Evolutionary conservation across 2,888 invertebrate species (phyloP).

Genomic region (Hermaeophaga mercurialis): DNA sequence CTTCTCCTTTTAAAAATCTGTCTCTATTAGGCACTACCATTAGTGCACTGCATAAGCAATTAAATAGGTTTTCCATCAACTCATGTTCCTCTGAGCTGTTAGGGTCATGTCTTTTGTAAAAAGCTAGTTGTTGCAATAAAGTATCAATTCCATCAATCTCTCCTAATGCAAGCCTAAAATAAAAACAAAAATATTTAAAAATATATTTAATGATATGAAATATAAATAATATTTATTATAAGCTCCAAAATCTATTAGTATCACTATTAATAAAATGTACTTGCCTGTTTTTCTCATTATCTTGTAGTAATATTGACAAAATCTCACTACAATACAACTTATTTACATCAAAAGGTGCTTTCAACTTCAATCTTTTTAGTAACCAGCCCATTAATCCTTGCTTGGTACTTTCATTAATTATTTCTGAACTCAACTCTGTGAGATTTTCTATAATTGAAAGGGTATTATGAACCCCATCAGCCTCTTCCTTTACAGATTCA

Average conservation of each 20-base stretch:
- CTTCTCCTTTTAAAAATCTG: conserved; percentile 93
- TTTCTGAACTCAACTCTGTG: conserved; percentile 85
- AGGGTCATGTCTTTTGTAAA: conserved; percentile 95
- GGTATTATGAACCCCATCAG: conserved; percentile 95
- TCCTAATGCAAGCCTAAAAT: conserved; percentile 68
- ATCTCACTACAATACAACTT: conserved; percentile 96
- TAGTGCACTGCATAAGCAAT: conserved; percentile 91
- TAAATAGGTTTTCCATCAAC: conserved; percentile 98
- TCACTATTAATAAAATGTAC: not conserved
- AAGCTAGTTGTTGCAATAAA: conserved; percentile 90
- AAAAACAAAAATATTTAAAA: not conserved
- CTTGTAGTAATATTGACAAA: conserved; percentile 92
- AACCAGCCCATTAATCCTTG: conserved; percentile 93
- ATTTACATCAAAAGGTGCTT: conserved; percentile 91
- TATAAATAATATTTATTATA: too few relatives aligned
- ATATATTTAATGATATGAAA: too few relatives aligned
- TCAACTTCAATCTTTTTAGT: conserved; percentile 83
- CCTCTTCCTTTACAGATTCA: conserved; percentile 90
- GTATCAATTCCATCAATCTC: conserved; percentile 96
- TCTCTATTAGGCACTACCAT: conserved; percentile 89
- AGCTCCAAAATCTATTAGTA: too few relatives aligned
- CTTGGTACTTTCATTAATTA: conserved; percentile 83
- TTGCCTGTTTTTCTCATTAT: conserved; percentile 78
- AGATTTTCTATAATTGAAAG: conserved; percentile 90
- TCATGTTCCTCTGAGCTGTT: conserved; percentile 91